These are phyloP conservation scores for Temnothorax longispinosus DNA, from an alignment of 1,140 invertebrate species.

Conservation along the genomic window DNA sequence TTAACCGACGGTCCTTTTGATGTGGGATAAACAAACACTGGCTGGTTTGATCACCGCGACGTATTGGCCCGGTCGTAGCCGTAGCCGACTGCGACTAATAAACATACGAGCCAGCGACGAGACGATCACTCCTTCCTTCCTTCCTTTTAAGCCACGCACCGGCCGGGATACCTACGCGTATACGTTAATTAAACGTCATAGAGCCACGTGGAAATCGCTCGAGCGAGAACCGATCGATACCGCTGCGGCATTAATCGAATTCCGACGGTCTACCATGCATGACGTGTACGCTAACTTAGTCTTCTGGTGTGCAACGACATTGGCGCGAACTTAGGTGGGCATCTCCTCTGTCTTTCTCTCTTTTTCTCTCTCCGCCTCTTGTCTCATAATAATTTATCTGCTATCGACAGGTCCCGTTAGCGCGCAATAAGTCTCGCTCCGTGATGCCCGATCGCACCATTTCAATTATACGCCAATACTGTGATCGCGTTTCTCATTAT, in stretches of 20 bases:
- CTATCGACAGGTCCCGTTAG: neutral
- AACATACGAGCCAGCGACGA: slow-evolving; percentile 68
- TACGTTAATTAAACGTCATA: slow-evolving; percentile 72
- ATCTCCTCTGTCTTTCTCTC: neutral
- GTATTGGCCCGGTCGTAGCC: slow-evolving; percentile 72
- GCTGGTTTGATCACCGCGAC: slow-evolving; percentile 64
- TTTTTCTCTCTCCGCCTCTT: neutral
- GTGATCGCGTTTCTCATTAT: neutral
- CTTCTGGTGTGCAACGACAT: slow-evolving; percentile 27
- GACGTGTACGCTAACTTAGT: slow-evolving; percentile 10
- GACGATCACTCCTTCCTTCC: slow-evolving; percentile 6
- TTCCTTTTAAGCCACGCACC: slow-evolving; percentile 72
- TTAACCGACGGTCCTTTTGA: slow-evolving; percentile 80
- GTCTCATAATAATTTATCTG: slow-evolving; percentile 19
- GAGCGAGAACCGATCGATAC: slow-evolving; percentile 60
- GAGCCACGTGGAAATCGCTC: slow-evolving; percentile 40
- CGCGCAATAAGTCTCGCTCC: neutral
- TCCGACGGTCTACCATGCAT: slow-evolving; percentile 66
- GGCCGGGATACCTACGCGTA: slow-evolving; percentile 8
- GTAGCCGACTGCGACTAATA: slow-evolving; percentile 70
- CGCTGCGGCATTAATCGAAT: slow-evolving; percentile 70
- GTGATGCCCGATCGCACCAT: neutral
- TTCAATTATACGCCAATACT: neutral
- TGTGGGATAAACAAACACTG: slow-evolving; percentile 81
- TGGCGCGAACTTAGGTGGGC: slow-evolving; percentile 49